Evolutionary conservation across 1,140 invertebrate species (phyloP).

Genomic region (Oscheius sp.): DNA sequence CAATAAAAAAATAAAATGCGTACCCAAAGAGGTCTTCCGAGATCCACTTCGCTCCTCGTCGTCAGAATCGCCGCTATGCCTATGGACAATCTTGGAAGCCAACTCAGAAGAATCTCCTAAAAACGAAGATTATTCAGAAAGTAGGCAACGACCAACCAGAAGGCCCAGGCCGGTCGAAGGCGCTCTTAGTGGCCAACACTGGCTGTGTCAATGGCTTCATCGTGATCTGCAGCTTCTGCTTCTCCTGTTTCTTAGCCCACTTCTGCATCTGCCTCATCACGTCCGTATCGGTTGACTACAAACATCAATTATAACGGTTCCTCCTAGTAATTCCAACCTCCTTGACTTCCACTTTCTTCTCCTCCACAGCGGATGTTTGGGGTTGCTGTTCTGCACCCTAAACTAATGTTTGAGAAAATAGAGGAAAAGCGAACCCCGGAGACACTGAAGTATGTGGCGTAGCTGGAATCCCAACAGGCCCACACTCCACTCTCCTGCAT

Average conservation of each 20-base stretch:
- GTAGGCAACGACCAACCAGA: no score
- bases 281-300: conserved; percentile 92
- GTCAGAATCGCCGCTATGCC: no score
- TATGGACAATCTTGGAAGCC: no score
- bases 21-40: no score
- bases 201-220: not conserved
- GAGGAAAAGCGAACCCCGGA: not conserved
- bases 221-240: conserved; percentile 77
- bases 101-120: no score
- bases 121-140: no score
- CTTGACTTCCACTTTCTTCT: conserved; percentile 25
- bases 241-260: conserved; percentile 95
- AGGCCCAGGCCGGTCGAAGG: conserved; percentile 10
- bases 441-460: conserved; percentile 70
- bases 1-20: no score
- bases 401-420: not conserved
- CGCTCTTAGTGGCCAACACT: not conserved
- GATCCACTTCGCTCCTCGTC: no score
- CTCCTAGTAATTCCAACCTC: conserved; percentile 26
- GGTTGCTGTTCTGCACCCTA: not conserved
- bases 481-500: conserved; percentile 77
- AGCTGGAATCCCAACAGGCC: conserved; percentile 86
- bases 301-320: not conserved
- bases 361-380: not conserved
- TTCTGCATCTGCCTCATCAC: conserved; percentile 93